These are phyloP conservation scores for Gobiocypris rarus DNA, from an alignment of 2,113 vertebrate species.

Conservation along the genomic window DNA sequence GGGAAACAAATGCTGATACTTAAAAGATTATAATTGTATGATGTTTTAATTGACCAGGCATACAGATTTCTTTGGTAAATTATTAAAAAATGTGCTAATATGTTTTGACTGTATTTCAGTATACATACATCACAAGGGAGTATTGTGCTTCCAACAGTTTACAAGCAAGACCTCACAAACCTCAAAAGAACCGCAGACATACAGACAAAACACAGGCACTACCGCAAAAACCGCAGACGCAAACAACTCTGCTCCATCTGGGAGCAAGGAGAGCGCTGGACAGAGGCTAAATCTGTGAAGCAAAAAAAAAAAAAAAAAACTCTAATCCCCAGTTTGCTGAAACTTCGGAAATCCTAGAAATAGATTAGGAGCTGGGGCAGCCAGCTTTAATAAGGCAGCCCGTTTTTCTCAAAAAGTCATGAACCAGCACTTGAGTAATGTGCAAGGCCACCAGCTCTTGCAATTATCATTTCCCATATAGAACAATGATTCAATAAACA, in stretches of 20 bases:
- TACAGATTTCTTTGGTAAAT: neutral
- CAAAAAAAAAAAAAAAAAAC: conserved; percentile 44
- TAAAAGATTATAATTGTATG: neutral
- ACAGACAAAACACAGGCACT: conserved; percentile 60
- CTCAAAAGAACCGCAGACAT: conserved; percentile 43
- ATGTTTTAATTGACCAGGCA: neutral
- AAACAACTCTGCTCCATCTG: conserved; percentile 58
- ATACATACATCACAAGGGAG: conserved; percentile 5
- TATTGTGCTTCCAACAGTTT: conserved; percentile 49
- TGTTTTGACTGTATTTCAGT: conserved; percentile 47
- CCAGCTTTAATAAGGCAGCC: conserved; percentile 77
- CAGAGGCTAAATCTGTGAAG: conserved; percentile 70
- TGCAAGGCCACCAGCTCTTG: conserved; percentile 75
- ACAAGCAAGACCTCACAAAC: conserved; percentile 45
- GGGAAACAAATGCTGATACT: conserved; percentile 1
- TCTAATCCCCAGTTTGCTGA: conserved; percentile 83
- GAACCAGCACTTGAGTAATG: conserved; percentile 81
- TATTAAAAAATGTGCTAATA: conserved; percentile 11
- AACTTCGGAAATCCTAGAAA: conserved; percentile 81
- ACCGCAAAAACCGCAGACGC: conserved; percentile 75
- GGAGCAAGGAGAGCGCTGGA: conserved; percentile 40
- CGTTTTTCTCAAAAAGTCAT: conserved; percentile 78
- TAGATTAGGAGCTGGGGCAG: conserved; percentile 78
- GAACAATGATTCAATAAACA: conserved; percentile 81
- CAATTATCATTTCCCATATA: conserved; percentile 81